phyloP scores from a whole-genome alignment of 2,113 vertebrate genomes.

The Podilymbus podiceps region DNA sequence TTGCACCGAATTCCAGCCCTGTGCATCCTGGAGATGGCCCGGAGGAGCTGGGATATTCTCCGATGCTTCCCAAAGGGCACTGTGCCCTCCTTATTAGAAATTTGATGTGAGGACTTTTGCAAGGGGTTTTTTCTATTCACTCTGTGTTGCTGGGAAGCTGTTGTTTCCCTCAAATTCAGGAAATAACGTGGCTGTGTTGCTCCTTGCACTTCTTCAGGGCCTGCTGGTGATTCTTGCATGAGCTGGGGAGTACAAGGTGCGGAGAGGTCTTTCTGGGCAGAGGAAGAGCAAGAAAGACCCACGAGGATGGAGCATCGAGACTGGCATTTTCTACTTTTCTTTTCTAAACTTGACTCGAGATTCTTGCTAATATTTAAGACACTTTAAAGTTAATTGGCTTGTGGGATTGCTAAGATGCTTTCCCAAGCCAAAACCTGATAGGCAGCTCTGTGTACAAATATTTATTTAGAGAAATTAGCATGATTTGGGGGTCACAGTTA shows the following conservation, averaged over 20 bases:
- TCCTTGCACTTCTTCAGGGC: background rate
- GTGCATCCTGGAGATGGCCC: background rate
- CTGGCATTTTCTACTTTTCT: background rate
- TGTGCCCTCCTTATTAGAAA: too few relatives aligned
- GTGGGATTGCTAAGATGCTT: background rate
- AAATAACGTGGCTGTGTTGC: fast-evolving
- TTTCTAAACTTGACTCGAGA: background rate
- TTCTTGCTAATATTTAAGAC: background rate
- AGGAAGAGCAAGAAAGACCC: background rate
- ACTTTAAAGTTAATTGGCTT: background rate
- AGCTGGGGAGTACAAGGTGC: background rate
- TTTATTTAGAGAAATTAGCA: background rate
- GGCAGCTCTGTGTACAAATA: background rate
- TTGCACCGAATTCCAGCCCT: background rate
- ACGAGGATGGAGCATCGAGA: fast-evolving
- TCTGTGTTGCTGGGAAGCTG: background rate
- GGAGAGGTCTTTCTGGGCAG: background rate
- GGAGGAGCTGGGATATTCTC: background rate
- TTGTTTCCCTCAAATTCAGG: fast-evolving
- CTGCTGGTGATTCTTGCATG: background rate
- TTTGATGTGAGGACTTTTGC: fast-evolving
- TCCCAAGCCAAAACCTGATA: background rate
- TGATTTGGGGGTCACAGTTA: background rate
- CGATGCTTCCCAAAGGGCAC: background rate
- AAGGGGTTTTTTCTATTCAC: background rate